Conservation (phyloP, 2,113 vertebrate genomes). For the Anoplopoma fimbria region DNA sequence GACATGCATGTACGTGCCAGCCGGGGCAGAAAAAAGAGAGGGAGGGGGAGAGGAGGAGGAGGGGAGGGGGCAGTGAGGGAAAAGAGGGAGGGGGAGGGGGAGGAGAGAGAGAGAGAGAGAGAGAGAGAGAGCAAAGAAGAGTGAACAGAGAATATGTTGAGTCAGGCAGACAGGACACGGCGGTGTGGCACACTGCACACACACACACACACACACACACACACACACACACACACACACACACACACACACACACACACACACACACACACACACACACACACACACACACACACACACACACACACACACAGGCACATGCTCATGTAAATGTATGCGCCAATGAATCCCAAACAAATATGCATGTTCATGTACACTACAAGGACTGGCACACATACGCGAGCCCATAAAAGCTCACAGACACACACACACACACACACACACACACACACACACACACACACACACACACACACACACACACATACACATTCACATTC, state of each 20-base stretch:
- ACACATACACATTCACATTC: neutral
- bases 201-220: slow-evolving; percentile 19
- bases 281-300: slow-evolving; percentile 15
- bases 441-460: neutral
- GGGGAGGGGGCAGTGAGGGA: neutral
- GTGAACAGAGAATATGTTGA: slow-evolving; percentile 79
- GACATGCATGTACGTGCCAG: slow-evolving; percentile 85
- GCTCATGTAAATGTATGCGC: slow-evolving; percentile 57
- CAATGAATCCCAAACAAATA: slow-evolving; percentile 30
- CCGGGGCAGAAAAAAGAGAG: slow-evolving; percentile 62
- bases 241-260: slow-evolving; percentile 39
- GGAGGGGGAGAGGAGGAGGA: neutral
- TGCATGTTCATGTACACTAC: slow-evolving; percentile 5
- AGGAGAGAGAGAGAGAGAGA: slow-evolving; percentile 55
- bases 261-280: slow-evolving; percentile 47
- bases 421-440: neutral
- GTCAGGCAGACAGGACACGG: slow-evolving; percentile 78
- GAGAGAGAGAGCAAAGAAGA: slow-evolving; percentile 67
- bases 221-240: slow-evolving; percentile 39
- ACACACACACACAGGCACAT: slow-evolving; percentile 37
- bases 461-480: slow-evolving; percentile 15
- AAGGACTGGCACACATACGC: neutral
- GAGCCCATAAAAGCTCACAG: too few species aligned
- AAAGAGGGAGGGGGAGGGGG: slow-evolving; percentile 42
- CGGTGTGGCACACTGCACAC: slow-evolving; percentile 59